These are phyloP conservation scores for Danionella cerebrum DNA, from an alignment of 2,113 vertebrate genomes.

Conservation along the genomic window DNA sequence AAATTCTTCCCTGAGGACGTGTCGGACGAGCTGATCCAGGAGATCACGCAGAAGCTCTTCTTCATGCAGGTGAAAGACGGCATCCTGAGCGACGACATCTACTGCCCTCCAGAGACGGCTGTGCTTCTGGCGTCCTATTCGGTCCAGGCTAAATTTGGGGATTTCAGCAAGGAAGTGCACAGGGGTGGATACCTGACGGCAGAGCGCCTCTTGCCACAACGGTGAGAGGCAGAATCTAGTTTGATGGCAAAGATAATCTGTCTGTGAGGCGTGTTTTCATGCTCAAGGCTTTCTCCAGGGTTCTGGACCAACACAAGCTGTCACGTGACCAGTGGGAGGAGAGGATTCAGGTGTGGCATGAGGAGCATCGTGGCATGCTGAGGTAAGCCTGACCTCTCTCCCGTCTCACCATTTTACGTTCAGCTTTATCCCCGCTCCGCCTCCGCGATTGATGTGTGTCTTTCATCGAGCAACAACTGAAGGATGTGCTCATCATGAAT, in stretches of 20 bases:
- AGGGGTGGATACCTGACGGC: conserved; percentile 81
- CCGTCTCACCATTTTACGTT: too few species aligned
- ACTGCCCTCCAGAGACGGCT: conserved; percentile 92
- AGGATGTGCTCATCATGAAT: too few species aligned
- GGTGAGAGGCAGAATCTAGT: conserved; percentile 72
- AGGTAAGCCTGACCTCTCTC: conserved; percentile 69
- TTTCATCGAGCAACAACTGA: too few species aligned
- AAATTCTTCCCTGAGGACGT: conserved; percentile 96
- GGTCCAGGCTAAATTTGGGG: conserved; percentile 92
- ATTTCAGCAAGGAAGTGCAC: conserved; percentile 80
- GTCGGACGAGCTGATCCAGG: conserved; percentile 88
- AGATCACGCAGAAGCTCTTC: conserved; percentile 93
- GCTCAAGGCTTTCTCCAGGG: conserved; percentile 55
- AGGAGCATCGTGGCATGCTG: conserved; percentile 87
- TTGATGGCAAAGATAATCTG: too few species aligned
- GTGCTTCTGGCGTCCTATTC: conserved; percentile 93
- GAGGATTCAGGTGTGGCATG: conserved; percentile 93
- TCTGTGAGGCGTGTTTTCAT: too few species aligned
- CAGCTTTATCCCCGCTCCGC: too few species aligned
- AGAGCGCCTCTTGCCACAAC: conserved; percentile 83
- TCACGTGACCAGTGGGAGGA: conserved; percentile 95
- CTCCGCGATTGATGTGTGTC: too few species aligned
- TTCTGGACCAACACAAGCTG: conserved; percentile 93
- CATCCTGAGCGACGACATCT: conserved; percentile 86
- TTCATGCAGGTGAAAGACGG: conserved; percentile 92